phyloP scores from a whole-genome alignment of 2,113 vertebrate species.

The Gila orcuttii region DNA sequence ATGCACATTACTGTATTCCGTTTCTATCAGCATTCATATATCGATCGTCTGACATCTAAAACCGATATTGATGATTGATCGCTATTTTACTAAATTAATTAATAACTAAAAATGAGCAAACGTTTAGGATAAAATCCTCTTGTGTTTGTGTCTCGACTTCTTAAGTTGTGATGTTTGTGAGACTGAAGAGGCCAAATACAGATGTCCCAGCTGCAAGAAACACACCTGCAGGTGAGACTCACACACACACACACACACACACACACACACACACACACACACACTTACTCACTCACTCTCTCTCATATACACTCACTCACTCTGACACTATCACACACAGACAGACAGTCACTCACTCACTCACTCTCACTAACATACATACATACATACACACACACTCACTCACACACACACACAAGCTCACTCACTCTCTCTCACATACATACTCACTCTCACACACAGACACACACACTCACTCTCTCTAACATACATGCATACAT shows the following conservation, averaged over 20 bases:
- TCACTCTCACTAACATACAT: too few species aligned
- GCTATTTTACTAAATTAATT: neutral
- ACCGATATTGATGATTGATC: neutral
- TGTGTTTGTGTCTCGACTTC: neutral
- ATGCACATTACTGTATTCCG: neutral
- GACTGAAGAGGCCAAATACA: constrained; percentile 86
- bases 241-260: too few species aligned
- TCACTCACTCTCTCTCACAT: too few species aligned
- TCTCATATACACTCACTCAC: neutral
- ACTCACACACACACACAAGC: too few species aligned
- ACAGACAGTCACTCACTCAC: too few species aligned
- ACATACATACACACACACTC: too few species aligned
- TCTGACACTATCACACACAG: too few species aligned
- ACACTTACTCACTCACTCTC: neutral
- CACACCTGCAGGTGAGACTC: constrained; percentile 87
- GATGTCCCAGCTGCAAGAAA: constrained; percentile 87
- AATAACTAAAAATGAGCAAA: too few species aligned
- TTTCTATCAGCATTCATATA: neutral
- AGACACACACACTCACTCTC: too few species aligned
- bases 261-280: neutral
- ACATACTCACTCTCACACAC: too few species aligned
- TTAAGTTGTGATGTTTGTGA: constrained; percentile 88
- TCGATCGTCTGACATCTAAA: neutral
- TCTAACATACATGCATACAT: too few species aligned
- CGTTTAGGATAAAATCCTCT: too few species aligned